Evolutionary conservation across 2,888 invertebrate species (phyloP), one percentile per base, ranked within the genome.

Genomic region (Chalcosyrphus nemorum): DNA sequence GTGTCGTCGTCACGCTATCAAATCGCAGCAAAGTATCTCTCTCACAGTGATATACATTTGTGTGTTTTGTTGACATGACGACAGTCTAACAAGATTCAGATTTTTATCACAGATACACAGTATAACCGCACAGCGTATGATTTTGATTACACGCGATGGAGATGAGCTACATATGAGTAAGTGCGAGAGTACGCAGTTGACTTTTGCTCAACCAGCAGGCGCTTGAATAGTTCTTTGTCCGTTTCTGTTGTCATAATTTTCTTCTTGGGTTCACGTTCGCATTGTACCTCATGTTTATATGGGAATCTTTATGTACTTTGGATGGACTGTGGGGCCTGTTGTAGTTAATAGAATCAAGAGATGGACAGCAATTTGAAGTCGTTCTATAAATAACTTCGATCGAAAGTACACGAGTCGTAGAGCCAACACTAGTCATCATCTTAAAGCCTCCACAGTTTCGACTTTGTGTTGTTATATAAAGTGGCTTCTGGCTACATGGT

Each of bases 211-310:
- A 27, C 11, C n/a, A 15, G 29, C n/a, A n/a, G n/a, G n/a, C n/a
- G n/a, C 24, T 13, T 43, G 0, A 19, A 27, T 57, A 19, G 38
- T 57, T 38, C 50, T 70, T 70, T 70, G 57, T 57, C 35, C 32
- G 35, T 21, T 43, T 7, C 29, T 56, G 68, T 38, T 59, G 50
- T 41, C 41, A 54, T 43, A 15, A 35, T 13, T 54, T 74, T 21
- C 38, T 74, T 74, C 24, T 47, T 74, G 56, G 45, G 47, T 65
- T 65, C 38, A 74, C 45, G n/a, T 19, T 68, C 45, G 13, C 32
- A 15, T 17, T 50, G 50, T 35, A 21, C 19, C 29, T 21, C 7
- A n/a, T 29, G 41, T 19, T 45, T 32, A 27, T 45, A 57, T 47
- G 70, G 41, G 41, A 7, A 47, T 45, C 19, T 50, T 27, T 63